phyloP scores from a whole-genome alignment of 1,140 invertebrate species.

The Teleogryllus occipitalis region DNA sequence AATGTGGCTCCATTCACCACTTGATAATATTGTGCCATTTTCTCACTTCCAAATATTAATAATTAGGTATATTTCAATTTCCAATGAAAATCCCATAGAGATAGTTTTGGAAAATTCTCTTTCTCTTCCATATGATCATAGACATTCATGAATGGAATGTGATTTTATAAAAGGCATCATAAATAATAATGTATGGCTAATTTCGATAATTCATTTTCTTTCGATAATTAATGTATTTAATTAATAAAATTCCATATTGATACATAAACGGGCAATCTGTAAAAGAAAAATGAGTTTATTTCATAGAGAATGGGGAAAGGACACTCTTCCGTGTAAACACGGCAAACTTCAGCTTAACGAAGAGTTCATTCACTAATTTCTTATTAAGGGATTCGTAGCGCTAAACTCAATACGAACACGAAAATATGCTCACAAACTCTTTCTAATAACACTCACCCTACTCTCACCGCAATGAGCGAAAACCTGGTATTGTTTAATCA shows the following conservation, averaged over 20 bases:
- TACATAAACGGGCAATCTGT: not conserved
- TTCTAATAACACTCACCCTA: not conserved
- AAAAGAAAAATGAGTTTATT: not conserved
- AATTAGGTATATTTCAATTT: not conserved
- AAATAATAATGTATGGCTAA: not conserved
- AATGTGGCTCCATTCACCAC: slow-evolving; percentile 12
- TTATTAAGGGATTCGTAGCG: not conserved
- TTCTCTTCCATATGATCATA: too few relatives aligned
- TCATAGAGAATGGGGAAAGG: not conserved
- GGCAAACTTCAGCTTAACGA: not conserved
- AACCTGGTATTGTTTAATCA: not conserved
- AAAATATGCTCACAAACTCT: not conserved
- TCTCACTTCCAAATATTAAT: not conserved
- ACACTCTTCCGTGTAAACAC: not conserved
- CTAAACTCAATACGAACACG: not conserved
- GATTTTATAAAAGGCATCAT: not conserved
- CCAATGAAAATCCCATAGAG: not conserved
- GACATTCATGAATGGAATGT: not conserved
- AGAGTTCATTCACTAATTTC: not conserved
- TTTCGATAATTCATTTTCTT: not conserved
- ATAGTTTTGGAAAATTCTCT: not conserved
- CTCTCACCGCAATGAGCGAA: not conserved
- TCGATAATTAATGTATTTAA: not conserved
- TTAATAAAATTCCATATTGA: not conserved
- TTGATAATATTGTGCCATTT: slow-evolving; percentile 12